phyloP scores from a whole-genome alignment of 2,113 vertebrate genomes.

The Tamias sibiricus region DNA sequence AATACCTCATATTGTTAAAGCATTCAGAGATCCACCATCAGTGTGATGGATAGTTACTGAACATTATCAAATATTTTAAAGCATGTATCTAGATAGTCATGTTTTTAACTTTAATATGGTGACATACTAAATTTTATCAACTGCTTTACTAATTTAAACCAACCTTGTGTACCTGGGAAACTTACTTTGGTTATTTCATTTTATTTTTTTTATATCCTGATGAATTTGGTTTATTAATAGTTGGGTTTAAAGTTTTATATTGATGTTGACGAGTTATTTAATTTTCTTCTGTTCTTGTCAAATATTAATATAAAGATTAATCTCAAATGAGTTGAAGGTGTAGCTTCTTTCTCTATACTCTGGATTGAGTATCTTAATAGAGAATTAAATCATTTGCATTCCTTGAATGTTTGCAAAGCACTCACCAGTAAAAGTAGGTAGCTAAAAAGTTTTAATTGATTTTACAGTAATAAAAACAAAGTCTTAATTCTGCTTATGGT shows the following conservation, averaged over 20 bases:
- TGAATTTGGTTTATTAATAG: neutral
- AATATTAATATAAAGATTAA: neutral
- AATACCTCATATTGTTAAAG: neutral
- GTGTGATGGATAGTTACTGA: neutral
- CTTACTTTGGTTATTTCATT: neutral
- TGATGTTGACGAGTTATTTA: neutral
- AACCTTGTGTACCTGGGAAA: neutral
- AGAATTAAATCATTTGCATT: neutral
- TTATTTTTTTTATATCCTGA: neutral
- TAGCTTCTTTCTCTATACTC: neutral
- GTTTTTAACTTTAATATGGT: neutral
- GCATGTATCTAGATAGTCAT: neutral
- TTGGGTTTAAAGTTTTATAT: neutral
- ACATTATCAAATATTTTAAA: neutral
- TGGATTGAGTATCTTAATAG: neutral
- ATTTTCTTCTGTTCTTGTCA: neutral
- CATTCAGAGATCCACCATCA: neutral
- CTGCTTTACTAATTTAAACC: neutral
- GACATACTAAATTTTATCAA: neutral
- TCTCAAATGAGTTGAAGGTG: neutral
- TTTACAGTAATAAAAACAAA: neutral
- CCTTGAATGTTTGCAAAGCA: neutral
- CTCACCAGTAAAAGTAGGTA: neutral
- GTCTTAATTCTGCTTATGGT: neutral
- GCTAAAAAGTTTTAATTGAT: neutral